Evolutionary conservation across 1,140 invertebrate species (phyloP), one percentile per base, ranked within the genome.

Genomic region (Zaprionus camerounensis): DNA sequence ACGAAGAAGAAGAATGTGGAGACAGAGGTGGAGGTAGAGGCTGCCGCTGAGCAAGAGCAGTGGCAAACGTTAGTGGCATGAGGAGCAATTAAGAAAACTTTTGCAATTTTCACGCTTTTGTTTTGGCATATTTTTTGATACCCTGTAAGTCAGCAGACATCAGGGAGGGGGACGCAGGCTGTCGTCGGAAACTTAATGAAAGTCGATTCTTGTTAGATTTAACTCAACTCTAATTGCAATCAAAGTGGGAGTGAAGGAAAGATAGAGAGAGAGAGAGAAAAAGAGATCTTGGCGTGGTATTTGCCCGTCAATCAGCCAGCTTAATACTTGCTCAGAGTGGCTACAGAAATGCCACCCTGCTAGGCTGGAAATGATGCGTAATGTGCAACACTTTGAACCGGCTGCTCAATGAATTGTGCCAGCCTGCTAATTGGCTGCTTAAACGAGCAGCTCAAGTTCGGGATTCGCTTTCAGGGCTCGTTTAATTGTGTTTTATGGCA

Each of bases 71-170:
- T 46, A 17, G 41, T 46, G 72, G 67, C 62, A 51, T 51, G 46
- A 51, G 69, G 57, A 90, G 82, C 85, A 88, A 88, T 88, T 88
- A 88, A 90, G 81, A 84, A 88, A 88, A 88, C 85, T 88, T 88
- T 88, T 84, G 81, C 76, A 88, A 88, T 88, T 88, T 88, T 81
- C 85, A 84, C 79, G 84, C 84, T 79, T 90, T 90, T 90, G 76
- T 84, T 84, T 81, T 61, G 70, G 57, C 75, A 71, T 66, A 76
- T 68, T 81, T 75, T 68, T 65, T 36, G 34, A 69, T 67, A 66
- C 38, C 55, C 73, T 66, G 51, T 44, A 59, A 38, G 22, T 12
- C 5, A 17, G 38, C 12, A 51, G 46, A 51, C 20, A 12, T 2
- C 6, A 46, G n/a, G 7, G n/a, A n/a, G n/a, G 7, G n/a, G 5